Evolutionary conservation across 2,888 invertebrate species (phyloP), one percentile per base, ranked within the genome.

Genomic region (Seladonia tumulorum): DNA sequence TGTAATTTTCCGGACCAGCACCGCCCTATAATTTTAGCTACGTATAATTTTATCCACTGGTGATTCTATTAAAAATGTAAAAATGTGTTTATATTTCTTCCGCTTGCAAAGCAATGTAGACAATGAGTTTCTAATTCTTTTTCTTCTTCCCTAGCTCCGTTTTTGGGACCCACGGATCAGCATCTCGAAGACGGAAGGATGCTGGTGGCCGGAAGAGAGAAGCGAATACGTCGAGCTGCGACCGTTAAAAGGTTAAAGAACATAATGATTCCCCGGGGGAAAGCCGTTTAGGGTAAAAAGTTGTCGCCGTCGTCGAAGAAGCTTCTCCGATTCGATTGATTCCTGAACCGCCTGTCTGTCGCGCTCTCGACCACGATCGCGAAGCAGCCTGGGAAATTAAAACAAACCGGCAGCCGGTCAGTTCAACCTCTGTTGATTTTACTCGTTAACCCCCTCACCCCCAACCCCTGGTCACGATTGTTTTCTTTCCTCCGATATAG

Each of bases 381-480:
- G 87, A 91, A 90, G 91, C 87, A 92, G 92, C 92, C 93, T 94
- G 94, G 93, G 93, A 94, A 94, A 94, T 94, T 94, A 94, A 94
- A 94, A 94, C 94, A 94, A 91, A 85, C 92, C 87, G 89, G 87
- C 94, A 94, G 93, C 92, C 93, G 93, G 93, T 90, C 92, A 88
- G 92, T 91, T 89, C 86, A 89, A 87, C 81, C 86, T 87, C 90
- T 93, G 93, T 93, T 93, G 93, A 92, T 93, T 93, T 92, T 92
- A 87, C 92, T 89, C 82, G 85, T 86, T 29, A 91, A 87, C 88
- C 89, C 87, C 79, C 70, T 2, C 22, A 0, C 3, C 53, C n/a
- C 45, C 45, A 1, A 12, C 2, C 45, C 14, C 1, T 2, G 85
- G 63, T 79, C 82, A 78, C 85, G 85, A 35, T 79, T 75, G 12